phyloP scores from a whole-genome alignment of 2,888 invertebrate species.

The Malachius bipustulatus region DNA sequence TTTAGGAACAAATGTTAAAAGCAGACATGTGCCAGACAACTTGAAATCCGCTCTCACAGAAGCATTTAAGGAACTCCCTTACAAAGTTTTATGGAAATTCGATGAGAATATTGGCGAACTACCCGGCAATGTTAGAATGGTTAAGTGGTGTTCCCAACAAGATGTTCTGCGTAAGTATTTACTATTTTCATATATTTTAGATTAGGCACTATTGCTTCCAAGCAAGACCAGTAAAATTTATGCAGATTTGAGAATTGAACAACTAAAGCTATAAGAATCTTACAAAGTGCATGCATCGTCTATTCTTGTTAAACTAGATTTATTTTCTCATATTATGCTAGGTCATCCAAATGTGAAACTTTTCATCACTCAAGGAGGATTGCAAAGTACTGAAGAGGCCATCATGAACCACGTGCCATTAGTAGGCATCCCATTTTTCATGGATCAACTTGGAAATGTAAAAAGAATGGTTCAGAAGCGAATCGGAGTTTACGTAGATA shows the following conservation, averaged over 20 bases:
- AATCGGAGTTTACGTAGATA: slow-evolving; percentile 22
- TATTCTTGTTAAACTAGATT: background rate
- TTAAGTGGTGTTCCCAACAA: slow-evolving; percentile 32
- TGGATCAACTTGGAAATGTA: slow-evolving; percentile 26
- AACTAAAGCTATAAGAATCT: too few species aligned
- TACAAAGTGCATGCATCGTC: too few species aligned
- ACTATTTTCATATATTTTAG: too few species aligned
- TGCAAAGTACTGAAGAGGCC: slow-evolving; percentile 28
- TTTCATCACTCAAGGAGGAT: slow-evolving; percentile 27
- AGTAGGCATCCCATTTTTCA: slow-evolving; percentile 27
- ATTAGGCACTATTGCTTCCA: too few species aligned
- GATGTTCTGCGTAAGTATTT: slow-evolving; percentile 26
- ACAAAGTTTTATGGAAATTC: slow-evolving; percentile 35
- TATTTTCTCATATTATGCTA: too few species aligned
- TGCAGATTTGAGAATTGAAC: too few species aligned
- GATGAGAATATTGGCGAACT: slow-evolving; percentile 25
- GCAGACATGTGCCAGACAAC: slow-evolving; percentile 24
- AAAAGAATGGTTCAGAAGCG: slow-evolving; percentile 20
- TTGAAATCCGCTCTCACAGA: slow-evolving; percentile 25
- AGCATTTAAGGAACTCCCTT: slow-evolving; percentile 30
- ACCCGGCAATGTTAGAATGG: slow-evolving; percentile 29
- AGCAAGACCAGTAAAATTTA: too few species aligned
- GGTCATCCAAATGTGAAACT: slow-evolving; percentile 27
- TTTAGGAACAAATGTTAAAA: slow-evolving; percentile 34
- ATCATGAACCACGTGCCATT: slow-evolving; percentile 25